Percentiles rank a stretch among this genome's conserved stretches.
Evolutionary conservation across 1,140 invertebrate genomes (phyloP).

Genomic region (Aethina tumida): DNA sequence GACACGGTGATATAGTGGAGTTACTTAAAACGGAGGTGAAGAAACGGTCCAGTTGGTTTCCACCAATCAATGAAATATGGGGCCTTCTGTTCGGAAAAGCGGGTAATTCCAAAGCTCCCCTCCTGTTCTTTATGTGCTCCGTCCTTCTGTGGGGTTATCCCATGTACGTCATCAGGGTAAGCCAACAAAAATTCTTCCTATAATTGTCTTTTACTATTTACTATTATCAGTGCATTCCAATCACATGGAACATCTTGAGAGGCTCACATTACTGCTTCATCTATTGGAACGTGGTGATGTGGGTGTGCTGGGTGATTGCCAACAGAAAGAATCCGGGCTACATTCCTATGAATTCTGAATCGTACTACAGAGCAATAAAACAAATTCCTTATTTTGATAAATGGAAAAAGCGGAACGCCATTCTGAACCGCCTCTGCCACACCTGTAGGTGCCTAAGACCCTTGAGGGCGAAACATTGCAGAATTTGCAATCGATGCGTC

Average conservation of each 20-base stretch:
- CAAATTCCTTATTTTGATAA: constrained; percentile 84
- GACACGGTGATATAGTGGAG: constrained; percentile 73
- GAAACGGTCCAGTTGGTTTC: constrained; percentile 70
- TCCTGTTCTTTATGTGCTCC: constrained; percentile 75
- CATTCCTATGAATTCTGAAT: constrained; percentile 76
- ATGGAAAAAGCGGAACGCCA: constrained; percentile 77
- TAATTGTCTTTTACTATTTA: constrained; percentile 3
- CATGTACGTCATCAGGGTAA: constrained; percentile 79
- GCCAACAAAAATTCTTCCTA: constrained; percentile 15
- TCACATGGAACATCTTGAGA: constrained; percentile 81
- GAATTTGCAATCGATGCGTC: constrained; percentile 85
- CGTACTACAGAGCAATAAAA: constrained; percentile 80
- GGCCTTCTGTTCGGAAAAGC: constrained; percentile 81
- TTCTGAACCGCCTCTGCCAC: constrained; percentile 78
- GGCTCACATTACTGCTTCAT: constrained; percentile 83
- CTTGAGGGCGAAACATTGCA: constrained; percentile 81
- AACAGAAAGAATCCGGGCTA: constrained; percentile 83
- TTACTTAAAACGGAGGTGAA: constrained; percentile 72
- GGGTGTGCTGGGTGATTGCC: constrained; percentile 83
- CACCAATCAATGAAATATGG: constrained; percentile 79
- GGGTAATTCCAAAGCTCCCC: constrained; percentile 78
- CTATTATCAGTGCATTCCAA: constrained; percentile 46
- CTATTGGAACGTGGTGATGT: constrained; percentile 84
- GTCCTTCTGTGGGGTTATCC: constrained; percentile 86
- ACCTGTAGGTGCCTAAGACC: constrained; percentile 82